These are phyloP conservation scores for Archips crataeganus DNA, from an alignment of 2,888 invertebrate genomes.

Conservation along the genomic window DNA sequence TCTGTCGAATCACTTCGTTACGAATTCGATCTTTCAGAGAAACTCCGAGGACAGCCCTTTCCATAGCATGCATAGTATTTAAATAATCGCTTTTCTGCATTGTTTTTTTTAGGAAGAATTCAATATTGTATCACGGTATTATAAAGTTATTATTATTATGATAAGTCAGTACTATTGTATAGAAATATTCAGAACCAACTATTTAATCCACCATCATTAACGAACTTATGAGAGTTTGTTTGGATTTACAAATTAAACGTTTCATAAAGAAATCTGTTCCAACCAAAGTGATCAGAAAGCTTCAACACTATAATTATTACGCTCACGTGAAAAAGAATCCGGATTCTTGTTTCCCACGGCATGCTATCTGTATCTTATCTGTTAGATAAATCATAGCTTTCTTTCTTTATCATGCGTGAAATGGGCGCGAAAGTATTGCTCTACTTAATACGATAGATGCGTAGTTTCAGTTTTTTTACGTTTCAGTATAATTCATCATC, in stretches of 20 bases:
- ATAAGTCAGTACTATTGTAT: too few species aligned
- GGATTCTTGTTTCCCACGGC: slow-evolving; percentile 2
- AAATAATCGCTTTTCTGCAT: too few species aligned
- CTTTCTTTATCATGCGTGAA: background rate
- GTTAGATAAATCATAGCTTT: slow-evolving; percentile 4
- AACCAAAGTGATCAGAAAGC: background rate
- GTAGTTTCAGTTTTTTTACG: too few species aligned
- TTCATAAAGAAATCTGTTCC: background rate
- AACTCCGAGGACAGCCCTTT: too few species aligned
- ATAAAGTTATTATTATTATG: too few species aligned
- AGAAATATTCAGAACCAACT: too few species aligned
- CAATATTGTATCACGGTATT: too few species aligned
- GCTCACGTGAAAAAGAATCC: background rate
- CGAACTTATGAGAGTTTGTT: background rate
- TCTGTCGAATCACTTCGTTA: too few species aligned
- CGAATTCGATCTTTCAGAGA: too few species aligned
- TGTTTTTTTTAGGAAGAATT: too few species aligned
- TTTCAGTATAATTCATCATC: too few species aligned
- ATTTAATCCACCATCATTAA: background rate
- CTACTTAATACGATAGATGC: background rate
- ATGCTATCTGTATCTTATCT: background rate
- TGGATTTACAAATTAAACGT: background rate
- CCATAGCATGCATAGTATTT: too few species aligned
- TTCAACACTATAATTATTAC: background rate
- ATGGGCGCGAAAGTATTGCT: slow-evolving; percentile 11